phyloP scores from a whole-genome alignment of 2,113 vertebrate genomes.

The Platichthys flesus region DNA sequence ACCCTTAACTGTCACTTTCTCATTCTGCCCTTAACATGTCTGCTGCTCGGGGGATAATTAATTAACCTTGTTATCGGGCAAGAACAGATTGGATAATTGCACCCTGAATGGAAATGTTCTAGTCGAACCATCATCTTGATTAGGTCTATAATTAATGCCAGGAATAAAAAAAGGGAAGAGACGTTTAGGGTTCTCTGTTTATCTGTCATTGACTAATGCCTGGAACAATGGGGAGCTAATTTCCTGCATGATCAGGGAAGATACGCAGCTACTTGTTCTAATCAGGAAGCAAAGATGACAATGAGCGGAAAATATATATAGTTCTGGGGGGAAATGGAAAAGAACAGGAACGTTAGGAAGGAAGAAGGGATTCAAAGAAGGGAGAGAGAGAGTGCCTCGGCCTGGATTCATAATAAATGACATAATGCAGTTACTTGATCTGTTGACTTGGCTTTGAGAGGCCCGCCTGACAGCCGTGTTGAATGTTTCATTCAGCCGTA shows the following conservation, averaged over 20 bases:
- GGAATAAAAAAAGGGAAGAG: slow-evolving; percentile 45
- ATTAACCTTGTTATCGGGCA: slow-evolving; percentile 67
- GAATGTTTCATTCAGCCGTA: slow-evolving; percentile 51
- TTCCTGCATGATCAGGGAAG: slow-evolving; percentile 52
- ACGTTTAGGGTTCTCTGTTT: slow-evolving; percentile 50
- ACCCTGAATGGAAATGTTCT: slow-evolving; percentile 57
- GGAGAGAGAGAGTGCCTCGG: not conserved
- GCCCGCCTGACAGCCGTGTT: slow-evolving; percentile 30
- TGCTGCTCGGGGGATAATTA: slow-evolving; percentile 54
- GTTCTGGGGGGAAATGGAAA: not conserved
- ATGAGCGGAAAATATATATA: not conserved
- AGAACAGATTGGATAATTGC: slow-evolving; percentile 72
- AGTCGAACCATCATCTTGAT: slow-evolving; percentile 64
- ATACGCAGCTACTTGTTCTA: slow-evolving; percentile 33
- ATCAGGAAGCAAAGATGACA: slow-evolving; percentile 29
- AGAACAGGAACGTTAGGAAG: not conserved
- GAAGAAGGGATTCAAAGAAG: not conserved
- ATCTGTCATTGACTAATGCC: slow-evolving; percentile 61
- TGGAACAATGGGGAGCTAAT: slow-evolving; percentile 61
- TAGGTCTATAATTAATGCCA: slow-evolving; percentile 66
- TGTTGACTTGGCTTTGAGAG: slow-evolving; percentile 34
- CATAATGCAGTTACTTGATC: slow-evolving; percentile 49
- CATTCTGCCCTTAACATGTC: slow-evolving; percentile 38
- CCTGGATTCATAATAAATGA: slow-evolving; percentile 57
- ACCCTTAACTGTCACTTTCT: slow-evolving; percentile 34